A percentile compares a stretch with the other conserved stretches of the same genome.
These are phyloP conservation scores for Thelaira solivaga DNA, from an alignment of 2,888 invertebrate genomes.

Conservation along the genomic window DNA sequence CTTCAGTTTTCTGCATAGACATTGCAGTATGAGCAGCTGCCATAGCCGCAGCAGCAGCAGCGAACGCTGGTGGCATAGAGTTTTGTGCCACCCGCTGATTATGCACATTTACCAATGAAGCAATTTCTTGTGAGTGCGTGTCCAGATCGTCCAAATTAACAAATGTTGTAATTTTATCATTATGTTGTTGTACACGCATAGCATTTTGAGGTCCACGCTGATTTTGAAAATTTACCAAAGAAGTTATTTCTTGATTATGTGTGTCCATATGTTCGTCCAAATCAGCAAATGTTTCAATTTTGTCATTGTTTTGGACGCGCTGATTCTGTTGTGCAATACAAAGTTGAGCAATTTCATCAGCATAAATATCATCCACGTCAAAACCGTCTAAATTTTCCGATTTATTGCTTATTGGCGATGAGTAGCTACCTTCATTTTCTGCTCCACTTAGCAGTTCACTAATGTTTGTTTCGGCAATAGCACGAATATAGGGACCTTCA, in stretches of 20 bases:
- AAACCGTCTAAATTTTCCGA: conserved; percentile 97
- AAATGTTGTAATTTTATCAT: conserved; percentile 28
- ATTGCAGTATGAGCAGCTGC: conserved; percentile 73
- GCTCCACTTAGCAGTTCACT: conserved; percentile 79
- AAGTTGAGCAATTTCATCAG: conserved; percentile 88
- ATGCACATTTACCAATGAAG: conserved; percentile 83
- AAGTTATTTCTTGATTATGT: conserved; percentile 80
- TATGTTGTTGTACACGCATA: conserved; percentile 2
- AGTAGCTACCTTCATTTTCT: conserved; percentile 91
- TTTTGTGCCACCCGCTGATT: conserved; percentile 71
- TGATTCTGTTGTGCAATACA: conserved; percentile 79
- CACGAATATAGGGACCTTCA: conserved; percentile 78
- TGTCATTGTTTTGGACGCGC: conserved; percentile 59
- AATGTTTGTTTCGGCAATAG: conserved; percentile 77
- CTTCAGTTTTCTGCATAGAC: conserved; percentile 70
- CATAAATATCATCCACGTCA: conserved; percentile 94
- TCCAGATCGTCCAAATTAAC: conserved; percentile 28
- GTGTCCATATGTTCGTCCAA: conserved; percentile 21
- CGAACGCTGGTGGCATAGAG: conserved; percentile 73
- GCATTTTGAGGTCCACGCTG: conserved; percentile 17
- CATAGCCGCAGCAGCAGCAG: conserved; percentile 73
- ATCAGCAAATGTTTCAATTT: conserved; percentile 23
- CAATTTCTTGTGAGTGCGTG: conserved; percentile 79
- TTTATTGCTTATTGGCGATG: conserved; percentile 94
- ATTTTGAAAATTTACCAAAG: conserved; percentile 81